Evolutionary conservation across 2,113 vertebrate genomes (phyloP).

Genomic region (Zosterops japonicus): DNA sequence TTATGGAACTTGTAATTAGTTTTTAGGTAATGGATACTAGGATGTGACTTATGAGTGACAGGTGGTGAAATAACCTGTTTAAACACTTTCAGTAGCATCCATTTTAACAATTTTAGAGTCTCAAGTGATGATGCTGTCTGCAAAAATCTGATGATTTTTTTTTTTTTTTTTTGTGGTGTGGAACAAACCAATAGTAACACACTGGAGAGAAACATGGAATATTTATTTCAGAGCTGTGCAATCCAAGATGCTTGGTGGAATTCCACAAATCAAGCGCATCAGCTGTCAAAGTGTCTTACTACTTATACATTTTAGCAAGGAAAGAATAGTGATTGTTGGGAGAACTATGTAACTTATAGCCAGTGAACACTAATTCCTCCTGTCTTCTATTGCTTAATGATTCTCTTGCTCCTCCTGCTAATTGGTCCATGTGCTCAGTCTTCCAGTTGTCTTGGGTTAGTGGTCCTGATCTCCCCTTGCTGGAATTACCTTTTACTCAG

Average conservation of each 20-base stretch:
- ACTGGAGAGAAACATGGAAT: not conserved
- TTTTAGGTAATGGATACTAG: not conserved
- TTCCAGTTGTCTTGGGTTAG: not conserved
- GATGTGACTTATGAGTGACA: not conserved
- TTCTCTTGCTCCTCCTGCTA: not conserved
- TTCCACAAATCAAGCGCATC: not conserved
- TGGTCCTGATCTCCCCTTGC: not conserved
- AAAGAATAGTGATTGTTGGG: not conserved
- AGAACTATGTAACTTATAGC: not conserved
- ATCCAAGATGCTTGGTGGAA: not conserved
- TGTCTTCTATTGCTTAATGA: not conserved
- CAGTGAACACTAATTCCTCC: not conserved
- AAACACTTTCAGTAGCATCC: too few species aligned
- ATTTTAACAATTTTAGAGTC: too few species aligned
- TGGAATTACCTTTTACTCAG: not conserved
- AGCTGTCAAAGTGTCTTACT: not conserved
- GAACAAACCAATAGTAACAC: not conserved
- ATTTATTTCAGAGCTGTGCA: not conserved
- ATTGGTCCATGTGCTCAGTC: not conserved
- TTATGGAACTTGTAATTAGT: not conserved
- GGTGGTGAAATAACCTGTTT: not conserved
- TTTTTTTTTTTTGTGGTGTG: not conserved
- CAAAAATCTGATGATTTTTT: not conserved
- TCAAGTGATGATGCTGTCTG: not conserved
- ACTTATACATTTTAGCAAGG: not conserved